These are phyloP conservation scores for Eonycteris spelaea DNA, from an alignment of 2,113 vertebrate genomes.

Conservation along the genomic window DNA sequence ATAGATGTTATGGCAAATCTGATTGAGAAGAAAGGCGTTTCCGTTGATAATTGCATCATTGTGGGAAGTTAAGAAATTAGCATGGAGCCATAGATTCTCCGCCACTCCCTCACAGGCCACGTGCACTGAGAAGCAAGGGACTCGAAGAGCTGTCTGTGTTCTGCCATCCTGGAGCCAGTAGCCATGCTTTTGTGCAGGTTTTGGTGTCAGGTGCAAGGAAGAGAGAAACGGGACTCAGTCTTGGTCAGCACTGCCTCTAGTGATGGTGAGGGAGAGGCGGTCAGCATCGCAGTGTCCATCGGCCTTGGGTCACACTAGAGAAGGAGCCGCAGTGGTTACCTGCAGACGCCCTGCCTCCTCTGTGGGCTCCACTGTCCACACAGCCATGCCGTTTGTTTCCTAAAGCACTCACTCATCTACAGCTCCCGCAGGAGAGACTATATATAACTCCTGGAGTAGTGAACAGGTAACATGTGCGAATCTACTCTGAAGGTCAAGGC, in stretches of 20 bases:
- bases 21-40: not conserved
- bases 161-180: conserved; percentile 64
- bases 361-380: not conserved
- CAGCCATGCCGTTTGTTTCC: not conserved
- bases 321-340: not conserved
- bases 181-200: conserved; percentile 24
- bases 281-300: conserved; percentile 67
- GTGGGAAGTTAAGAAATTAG: too few relatives aligned
- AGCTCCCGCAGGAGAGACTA: conserved; percentile 39
- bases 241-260: conserved; percentile 69
- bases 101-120: conserved; percentile 73
- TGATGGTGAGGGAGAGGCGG: conserved; percentile 63
- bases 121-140: conserved; percentile 63
- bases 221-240: conserved; percentile 76
- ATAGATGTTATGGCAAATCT: not conserved
- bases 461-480: conserved; percentile 61
- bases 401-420: conserved; percentile 66
- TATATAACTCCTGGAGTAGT: not conserved
- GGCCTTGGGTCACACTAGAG: conserved; percentile 52
- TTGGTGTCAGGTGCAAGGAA: conserved; percentile 30
- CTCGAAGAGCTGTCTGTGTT: conserved; percentile 65
- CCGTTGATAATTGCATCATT: not conserved
- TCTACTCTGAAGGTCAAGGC: conserved; percentile 64
- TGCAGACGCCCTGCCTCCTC: not conserved
- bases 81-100: not conserved